A percentile compares a stretch with the other conserved stretches of the same genome.
These are phyloP conservation scores for Typhlomys cinereus DNA, from an alignment of 2,113 vertebrate genomes.

Conservation along the genomic window DNA sequence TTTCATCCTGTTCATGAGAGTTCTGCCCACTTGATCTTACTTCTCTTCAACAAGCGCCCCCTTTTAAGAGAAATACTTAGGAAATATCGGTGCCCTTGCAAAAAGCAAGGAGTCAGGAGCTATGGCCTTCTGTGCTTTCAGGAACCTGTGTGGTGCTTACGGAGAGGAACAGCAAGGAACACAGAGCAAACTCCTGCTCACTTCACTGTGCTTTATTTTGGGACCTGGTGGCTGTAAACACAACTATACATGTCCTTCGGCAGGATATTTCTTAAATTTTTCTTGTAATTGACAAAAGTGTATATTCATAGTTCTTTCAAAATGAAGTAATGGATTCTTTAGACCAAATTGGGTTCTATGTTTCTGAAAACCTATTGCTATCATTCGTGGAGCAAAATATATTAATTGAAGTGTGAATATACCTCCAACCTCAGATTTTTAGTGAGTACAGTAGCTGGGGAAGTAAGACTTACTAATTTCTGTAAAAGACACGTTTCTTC, in stretches of 20 bases:
- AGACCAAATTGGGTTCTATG: constrained; percentile 1
- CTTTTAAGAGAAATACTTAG: not conserved
- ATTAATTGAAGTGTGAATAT: constrained; percentile 34
- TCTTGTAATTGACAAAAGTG: not conserved
- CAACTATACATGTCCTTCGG: not conserved
- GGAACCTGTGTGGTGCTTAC: too few relatives aligned
- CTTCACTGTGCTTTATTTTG: not conserved
- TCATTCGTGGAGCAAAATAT: not conserved
- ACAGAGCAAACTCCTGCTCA: not conserved
- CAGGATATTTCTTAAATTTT: not conserved
- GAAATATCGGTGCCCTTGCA: not conserved
- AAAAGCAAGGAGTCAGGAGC: not conserved
- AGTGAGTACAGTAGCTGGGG: not conserved
- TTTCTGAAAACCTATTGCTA: constrained; percentile 42
- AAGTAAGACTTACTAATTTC: not conserved
- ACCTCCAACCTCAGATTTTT: not conserved
- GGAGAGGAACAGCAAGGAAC: not conserved
- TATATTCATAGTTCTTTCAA: not conserved
- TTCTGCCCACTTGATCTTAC: not conserved
- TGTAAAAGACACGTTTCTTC: not conserved
- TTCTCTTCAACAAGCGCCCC: not conserved
- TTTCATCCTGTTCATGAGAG: not conserved
- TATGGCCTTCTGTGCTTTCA: not conserved
- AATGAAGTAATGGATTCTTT: constrained; percentile 21
- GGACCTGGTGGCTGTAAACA: not conserved